Evolutionary conservation across 2,888 invertebrate species (phyloP).

Genomic region (Epistrophe eligans): DNA sequence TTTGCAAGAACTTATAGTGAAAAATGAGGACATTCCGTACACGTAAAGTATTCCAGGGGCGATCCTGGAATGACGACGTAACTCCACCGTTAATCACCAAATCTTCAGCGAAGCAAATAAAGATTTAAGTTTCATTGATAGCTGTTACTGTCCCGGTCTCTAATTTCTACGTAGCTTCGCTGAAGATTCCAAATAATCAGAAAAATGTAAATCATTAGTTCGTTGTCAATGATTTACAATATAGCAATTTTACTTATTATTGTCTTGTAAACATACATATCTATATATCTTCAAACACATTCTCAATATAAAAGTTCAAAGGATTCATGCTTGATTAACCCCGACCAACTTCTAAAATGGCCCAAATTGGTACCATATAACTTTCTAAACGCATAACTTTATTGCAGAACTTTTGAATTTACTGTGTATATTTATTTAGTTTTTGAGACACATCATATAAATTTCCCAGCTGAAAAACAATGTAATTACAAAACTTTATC

Average conservation of each 20-base stretch:
- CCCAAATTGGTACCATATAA: slow-evolving; percentile 52
- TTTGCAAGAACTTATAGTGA: too few relatives aligned
- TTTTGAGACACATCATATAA: slow-evolving; percentile 15
- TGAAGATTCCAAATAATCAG: not conserved
- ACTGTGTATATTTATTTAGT: not conserved
- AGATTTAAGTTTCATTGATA: too few relatives aligned
- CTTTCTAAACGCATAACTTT: slow-evolving; percentile 35
- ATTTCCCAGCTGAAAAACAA: slow-evolving; percentile 11
- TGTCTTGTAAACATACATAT: not conserved
- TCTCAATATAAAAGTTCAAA: slow-evolving; percentile 49
- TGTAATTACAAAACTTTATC: slow-evolving; percentile 70
- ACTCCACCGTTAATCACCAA: too few relatives aligned
- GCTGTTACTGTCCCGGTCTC: too few relatives aligned
- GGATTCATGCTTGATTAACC: slow-evolving; percentile 50
- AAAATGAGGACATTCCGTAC: too few relatives aligned
- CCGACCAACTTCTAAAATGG: slow-evolving; percentile 21
- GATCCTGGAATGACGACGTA: too few relatives aligned
- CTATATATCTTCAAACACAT: slow-evolving; percentile 1
- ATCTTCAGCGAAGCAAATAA: too few relatives aligned
- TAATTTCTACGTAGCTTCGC: not conserved
- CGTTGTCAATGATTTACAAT: slow-evolving; percentile 25
- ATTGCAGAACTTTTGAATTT: slow-evolving; percentile 28
- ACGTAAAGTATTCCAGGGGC: too few relatives aligned
- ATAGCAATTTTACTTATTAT: not conserved
- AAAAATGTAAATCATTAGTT: not conserved